These are phyloP conservation scores for Anthoptus insignis DNA, from an alignment of 2,888 invertebrate species.

Conservation along the genomic window DNA sequence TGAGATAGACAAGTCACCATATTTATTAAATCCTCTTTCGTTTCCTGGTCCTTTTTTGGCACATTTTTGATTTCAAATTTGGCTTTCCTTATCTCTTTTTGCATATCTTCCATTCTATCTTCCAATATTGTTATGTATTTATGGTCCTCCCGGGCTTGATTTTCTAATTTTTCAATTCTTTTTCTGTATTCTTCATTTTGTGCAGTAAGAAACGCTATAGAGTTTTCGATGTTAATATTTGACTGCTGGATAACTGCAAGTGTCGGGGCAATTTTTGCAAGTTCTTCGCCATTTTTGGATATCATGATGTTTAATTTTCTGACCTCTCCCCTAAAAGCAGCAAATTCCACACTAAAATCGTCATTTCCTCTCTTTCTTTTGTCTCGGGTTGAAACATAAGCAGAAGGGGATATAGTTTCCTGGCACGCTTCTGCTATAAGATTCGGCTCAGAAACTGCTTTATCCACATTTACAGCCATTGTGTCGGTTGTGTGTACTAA, in stretches of 20 bases:
- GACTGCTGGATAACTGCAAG: conserved; percentile 25
- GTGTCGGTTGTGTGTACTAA: not conserved
- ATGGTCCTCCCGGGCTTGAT: not conserved
- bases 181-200: conserved; percentile 36
- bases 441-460: not conserved
- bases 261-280: conserved; percentile 6
- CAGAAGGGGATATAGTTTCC: not conserved
- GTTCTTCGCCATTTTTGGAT: conserved; percentile 1
- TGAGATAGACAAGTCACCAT: no score
- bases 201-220: conserved; percentile 25
- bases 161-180: conserved; percentile 19
- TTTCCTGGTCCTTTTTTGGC: not conserved
- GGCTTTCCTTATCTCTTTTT: not conserved
- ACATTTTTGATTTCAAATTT: not conserved
- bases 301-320: not conserved
- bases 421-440: not conserved
- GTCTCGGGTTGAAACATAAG: conserved; percentile 3
- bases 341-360: not conserved
- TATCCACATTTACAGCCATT: conserved; percentile 1
- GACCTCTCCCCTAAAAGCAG: not conserved
- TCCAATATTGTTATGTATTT: not conserved
- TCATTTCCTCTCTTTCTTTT: conserved; percentile 7
- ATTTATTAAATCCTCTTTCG: not conserved
- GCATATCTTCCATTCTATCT: not conserved
- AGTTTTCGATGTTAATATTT: conserved; percentile 35